phyloP scores from a whole-genome alignment of 2,113 vertebrate genomes.

The Garra rufa region DNA sequence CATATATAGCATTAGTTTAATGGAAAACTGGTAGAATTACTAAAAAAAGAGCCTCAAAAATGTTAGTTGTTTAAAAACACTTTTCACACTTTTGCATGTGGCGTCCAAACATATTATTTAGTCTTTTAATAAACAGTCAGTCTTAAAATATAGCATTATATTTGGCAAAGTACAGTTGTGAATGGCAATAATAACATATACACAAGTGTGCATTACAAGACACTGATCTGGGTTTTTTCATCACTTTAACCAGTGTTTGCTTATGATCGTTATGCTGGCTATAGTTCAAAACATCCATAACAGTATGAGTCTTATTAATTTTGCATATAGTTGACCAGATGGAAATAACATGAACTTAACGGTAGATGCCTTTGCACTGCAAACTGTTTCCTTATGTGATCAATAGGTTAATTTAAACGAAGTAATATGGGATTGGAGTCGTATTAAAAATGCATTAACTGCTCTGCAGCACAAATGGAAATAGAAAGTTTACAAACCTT shows the following conservation, averaged over 20 bases:
- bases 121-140: not conserved
- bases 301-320: not conserved
- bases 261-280: not conserved
- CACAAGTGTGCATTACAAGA: not conserved
- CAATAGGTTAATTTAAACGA: not conserved
- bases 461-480: conserved; percentile 7
- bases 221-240: not conserved
- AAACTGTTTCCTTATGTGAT: not conserved
- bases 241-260: not conserved
- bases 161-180: not conserved
- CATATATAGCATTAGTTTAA: not conserved
- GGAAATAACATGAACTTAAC: not conserved
- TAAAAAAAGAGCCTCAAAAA: not conserved
- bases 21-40: not conserved
- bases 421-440: not conserved
- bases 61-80: too few relatives aligned
- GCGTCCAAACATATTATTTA: not conserved
- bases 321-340: not conserved
- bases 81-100: not conserved
- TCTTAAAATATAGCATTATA: not conserved
- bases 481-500: conserved; percentile 33
- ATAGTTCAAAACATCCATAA: not conserved
- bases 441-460: conserved; percentile 2
- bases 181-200: not conserved
- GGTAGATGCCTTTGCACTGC: not conserved